These are phyloP conservation scores for Conus betulinus DNA, from an alignment of 1,140 invertebrate species.

Conservation along the genomic window DNA sequence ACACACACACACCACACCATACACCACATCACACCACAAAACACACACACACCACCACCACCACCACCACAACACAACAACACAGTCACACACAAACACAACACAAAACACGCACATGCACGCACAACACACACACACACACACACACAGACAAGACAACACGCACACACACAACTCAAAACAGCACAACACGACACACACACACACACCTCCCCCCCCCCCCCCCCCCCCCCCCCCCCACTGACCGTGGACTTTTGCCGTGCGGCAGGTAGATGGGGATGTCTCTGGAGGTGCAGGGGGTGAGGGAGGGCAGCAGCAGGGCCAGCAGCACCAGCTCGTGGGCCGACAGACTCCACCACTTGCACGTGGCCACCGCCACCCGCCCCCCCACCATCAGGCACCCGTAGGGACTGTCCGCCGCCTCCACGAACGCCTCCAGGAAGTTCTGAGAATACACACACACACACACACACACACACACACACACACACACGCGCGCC, in stretches of 20 bases:
- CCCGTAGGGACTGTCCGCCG: slow-evolving; percentile 85
- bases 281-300: slow-evolving; percentile 83
- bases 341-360: slow-evolving; percentile 85
- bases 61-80: background rate
- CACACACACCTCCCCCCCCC: background rate
- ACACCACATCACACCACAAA: background rate
- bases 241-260: slow-evolving; percentile 86
- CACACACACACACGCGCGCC: too few relatives aligned
- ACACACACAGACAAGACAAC: background rate
- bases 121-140: background rate
- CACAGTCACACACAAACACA: slow-evolving; percentile 5
- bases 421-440: slow-evolving; percentile 85
- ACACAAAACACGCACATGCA: background rate
- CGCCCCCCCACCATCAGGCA: slow-evolving; percentile 86
- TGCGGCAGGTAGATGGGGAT: slow-evolving; percentile 88
- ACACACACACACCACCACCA: background rate
- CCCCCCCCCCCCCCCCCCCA: background rate
- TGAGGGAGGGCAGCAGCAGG: slow-evolving; percentile 81
- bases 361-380: slow-evolving; percentile 85
- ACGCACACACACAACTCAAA: background rate
- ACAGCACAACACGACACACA: background rate
- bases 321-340: slow-evolving; percentile 84
- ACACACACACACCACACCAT: too few relatives aligned
- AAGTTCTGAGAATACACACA: slow-evolving; percentile 78
- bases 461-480: too few relatives aligned